Evolutionary conservation across 2,113 vertebrate genomes (phyloP), one percentile per base, ranked within the genome.

Genomic region (Eleginops maclovinus): DNA sequence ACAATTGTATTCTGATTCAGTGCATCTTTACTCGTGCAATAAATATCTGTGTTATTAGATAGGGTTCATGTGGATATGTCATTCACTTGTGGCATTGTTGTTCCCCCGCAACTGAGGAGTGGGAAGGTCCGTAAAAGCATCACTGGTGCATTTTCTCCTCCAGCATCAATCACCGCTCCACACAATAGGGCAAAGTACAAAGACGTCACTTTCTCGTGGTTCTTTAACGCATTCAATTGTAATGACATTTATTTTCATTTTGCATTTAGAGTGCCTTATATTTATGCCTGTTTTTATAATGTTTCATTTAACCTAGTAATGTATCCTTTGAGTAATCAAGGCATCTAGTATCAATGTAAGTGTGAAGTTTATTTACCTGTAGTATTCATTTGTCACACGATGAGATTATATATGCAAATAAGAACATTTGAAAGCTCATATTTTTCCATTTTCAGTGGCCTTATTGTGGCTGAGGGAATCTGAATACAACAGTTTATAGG

Each of bases 211-310:
- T 93, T 95, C 93, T 94, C 90, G 90, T 88, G 90, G 93, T 93
- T 93, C 86, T 93, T 79, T 75, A 89, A 90, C 2, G 50, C 93
- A 91, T 94, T 91, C 79, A 64, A 50, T 89, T 88, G 91, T 91
- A 53, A 90, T 88, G 91, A 91, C 72, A 58, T 69, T 94, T 95
- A 95, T 77, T 94, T 95, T 95, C 78, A 88, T 97, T 98, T 96
- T 95, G 94, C 97, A 98, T 99, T 97, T 99, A 99, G 96, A 99
- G 98, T 99, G 98, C 98, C 98, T 99, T 99, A 99, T 99, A 99
- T 97, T 98, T 97, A 97, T 98, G 96, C 96, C 97, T 98, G 93
- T 97, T 97, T 98, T 96, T 97, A 96, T 95, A 96, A 95, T 93
- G 88, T 96, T 87, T 97, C 95, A 92, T 95, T 97, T 97, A 88